phyloP scores from a whole-genome alignment of 2,888 invertebrate genomes.

The Chrysotoxum bicinctum region DNA sequence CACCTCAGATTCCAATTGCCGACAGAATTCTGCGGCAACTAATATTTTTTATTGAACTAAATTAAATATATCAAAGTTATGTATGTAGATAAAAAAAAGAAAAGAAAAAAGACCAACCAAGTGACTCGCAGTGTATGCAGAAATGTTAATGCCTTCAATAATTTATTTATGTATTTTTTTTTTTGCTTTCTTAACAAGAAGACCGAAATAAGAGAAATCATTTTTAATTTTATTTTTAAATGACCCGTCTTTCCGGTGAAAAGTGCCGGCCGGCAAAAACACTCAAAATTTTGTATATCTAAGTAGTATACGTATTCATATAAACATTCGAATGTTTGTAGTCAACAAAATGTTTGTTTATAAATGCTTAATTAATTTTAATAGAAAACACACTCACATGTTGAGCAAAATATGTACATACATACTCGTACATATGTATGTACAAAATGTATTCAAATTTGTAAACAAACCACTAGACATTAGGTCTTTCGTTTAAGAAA shows the following conservation, averaged over 20 bases:
- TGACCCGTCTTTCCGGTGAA: neutral
- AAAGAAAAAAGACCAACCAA: no score
- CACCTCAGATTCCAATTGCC: no score
- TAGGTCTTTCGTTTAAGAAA: neutral
- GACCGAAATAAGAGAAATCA: no score
- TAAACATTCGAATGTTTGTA: neutral
- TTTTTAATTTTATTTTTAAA: neutral
- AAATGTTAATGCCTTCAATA: no score
- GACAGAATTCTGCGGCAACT: no score
- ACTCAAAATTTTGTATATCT: neutral
- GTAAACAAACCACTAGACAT: neutral
- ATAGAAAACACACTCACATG: neutral
- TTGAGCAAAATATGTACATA: neutral
- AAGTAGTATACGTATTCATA: neutral
- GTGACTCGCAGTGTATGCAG: no score
- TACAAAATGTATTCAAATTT: no score
- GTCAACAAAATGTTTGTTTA: neutral
- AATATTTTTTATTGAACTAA: no score
- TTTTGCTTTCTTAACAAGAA: no score
- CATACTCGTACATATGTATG: neutral
- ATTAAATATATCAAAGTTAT: no score
- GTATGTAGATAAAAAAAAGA: no score
- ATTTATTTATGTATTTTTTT: no score
- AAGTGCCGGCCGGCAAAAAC: slow-evolving; percentile 13
- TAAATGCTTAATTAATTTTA: neutral